Base-by-base conservation (phyloP, 2,113 vertebrate genomes). In the Chroicocephalus ridibundus region DNA sequence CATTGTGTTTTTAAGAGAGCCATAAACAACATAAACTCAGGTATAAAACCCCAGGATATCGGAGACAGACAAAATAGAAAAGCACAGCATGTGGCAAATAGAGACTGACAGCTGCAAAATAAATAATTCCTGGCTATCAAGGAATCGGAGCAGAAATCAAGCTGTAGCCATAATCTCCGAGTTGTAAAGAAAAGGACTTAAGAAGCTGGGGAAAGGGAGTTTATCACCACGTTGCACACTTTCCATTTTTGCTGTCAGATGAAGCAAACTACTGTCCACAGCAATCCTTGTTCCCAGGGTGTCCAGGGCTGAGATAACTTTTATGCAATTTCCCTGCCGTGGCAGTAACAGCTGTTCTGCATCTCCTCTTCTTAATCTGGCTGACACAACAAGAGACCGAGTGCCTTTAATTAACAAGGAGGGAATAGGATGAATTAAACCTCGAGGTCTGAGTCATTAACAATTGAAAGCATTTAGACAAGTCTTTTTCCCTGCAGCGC, bases 141-240 rank as follows among this genome's bases (percentile, higher is more conserved):
- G 89, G 89, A 95, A 96, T 95, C 77, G 4, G 84, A 93, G 93
- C 86, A 93, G 94, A 96, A 95, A 94, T 88, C 93, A 62, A 76
- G 74, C 93, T 81, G 34, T 10, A 64, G 86, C 78, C 70, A 27
- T 66, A 47, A 47, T 70, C 78, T 52, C 66, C 18, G 52, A 40
- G 18, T 25, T 60, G 87, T 51, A 74, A 95, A 91, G 52, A 55
- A 85, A 69, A 85, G 47, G 78, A 36, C 9, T 94, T 68, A 49
- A 80, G 66, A 22, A 55, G 27, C 42, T 85, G 1, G 1, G 26
- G 81, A 38, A 51, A 68, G 36, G 5, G 26, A 34, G 25, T 96
- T 95, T 94, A 91, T 97, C 97, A 66, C 58, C 86, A 72, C 6
- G 0, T 7, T 29, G 89, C 94, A 91, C 91, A 36, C 91, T 91